Conservation (phyloP, 2,888 invertebrate genomes). For the Sphecodes monilicornis region DNA sequence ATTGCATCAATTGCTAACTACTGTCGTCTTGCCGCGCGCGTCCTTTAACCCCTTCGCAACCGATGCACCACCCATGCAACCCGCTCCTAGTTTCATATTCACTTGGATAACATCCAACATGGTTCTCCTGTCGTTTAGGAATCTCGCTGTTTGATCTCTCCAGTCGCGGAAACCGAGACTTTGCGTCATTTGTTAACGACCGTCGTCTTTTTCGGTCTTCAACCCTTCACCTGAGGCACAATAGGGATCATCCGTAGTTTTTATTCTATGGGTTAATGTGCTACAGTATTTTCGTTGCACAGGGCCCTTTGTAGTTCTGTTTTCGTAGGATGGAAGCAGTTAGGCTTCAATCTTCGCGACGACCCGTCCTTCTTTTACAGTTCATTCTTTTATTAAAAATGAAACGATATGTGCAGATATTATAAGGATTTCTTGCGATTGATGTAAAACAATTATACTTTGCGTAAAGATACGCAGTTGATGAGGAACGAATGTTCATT, state of each 20-base stretch:
- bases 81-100: conserved; percentile 1
- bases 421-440: too few relatives aligned
- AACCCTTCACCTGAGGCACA: background rate
- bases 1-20: conserved; percentile 13
- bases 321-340: background rate
- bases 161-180: background rate
- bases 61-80: background rate
- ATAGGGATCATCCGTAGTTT: background rate
- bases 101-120: conserved; percentile 1
- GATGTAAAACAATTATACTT: too few relatives aligned
- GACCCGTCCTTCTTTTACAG: background rate
- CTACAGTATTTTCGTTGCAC: background rate
- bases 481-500: too few relatives aligned
- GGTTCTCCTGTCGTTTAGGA: background rate
- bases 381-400: background rate
- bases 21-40: conserved; percentile 5
- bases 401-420: background rate
- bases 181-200: background rate
- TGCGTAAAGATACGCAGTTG: too few relatives aligned
- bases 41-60: conserved; percentile 13
- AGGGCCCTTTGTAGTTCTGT: background rate
- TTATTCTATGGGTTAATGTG: background rate
- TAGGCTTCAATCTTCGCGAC: background rate
- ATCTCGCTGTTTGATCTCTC: conserved; percentile 3
- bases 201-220: background rate